Base-by-base conservation (phyloP, 2,113 vertebrate species). In the Sceloporus undulatus region DNA sequence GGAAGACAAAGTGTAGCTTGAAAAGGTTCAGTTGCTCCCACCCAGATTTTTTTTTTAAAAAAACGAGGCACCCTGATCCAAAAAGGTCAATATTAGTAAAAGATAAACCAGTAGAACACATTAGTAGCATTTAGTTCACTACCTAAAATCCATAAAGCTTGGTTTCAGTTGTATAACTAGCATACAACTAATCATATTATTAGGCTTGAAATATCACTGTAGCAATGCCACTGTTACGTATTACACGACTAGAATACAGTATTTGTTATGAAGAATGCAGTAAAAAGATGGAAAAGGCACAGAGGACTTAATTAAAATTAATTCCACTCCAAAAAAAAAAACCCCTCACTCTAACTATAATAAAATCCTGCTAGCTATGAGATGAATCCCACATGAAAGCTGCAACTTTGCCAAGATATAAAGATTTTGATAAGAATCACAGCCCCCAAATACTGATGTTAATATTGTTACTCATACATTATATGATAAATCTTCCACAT, bases 251-350 rank as follows among this genome's bases (percentile, higher is more conserved):
- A 82, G 59, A 93, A 92, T 87, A 77, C 79, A 88, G 5, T 77
- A 82, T 87, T 82, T 87, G 70, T 91, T 82, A 92, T 82, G 88
- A 87, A 79, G 90, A 48, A 42, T 90, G 65, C 68, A 75, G 52
- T 77, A 40, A 80, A 59, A 40, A 59, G 78, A 87, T 91, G 87
- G 83, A 92, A 88, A 27, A 92, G 84, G 87, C 89, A 86, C 90
- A 87, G 82, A 89, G 65, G 77, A 91, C 86, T 88, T 93, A 94
- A 95, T 85, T 68, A 91, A 90, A 92, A 93, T 91, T 92, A 92
- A 90, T 93, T 93, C 82, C 68, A 79, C 54, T 88, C 80, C 38
- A 87, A 40, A 80, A 87, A 80, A 87, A 77, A 93, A 71, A 70
- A 4, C 59, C 59, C 14, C 56, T 10, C 66, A 9, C 23, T 71